Conservation (phyloP, 2,888 invertebrate genomes). For the Ennomos erosarius region DNA sequence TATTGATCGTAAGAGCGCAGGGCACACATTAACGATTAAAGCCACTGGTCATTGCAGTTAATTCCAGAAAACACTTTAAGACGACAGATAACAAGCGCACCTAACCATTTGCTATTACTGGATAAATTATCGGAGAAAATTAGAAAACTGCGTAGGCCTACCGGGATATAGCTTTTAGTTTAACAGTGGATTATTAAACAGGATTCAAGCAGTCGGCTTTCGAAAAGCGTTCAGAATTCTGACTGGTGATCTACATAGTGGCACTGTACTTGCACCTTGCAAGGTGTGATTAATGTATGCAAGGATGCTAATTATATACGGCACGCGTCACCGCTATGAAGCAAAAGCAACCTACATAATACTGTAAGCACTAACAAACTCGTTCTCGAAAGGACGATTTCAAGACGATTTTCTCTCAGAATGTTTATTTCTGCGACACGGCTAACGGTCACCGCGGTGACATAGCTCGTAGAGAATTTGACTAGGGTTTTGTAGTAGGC, state of each 20-base stretch:
- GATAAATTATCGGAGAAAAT: constrained; percentile 49
- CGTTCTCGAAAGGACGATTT: constrained; percentile 64
- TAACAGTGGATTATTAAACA: constrained; percentile 66
- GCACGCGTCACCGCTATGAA: constrained; percentile 56
- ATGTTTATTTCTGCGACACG: constrained; percentile 45
- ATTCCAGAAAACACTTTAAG: constrained; percentile 45
- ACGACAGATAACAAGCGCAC: constrained; percentile 53
- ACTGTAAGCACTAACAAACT: constrained; percentile 50
- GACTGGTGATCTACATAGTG: constrained; percentile 62
- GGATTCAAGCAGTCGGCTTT: constrained; percentile 65
- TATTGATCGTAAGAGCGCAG: constrained; percentile 25
- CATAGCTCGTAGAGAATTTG: constrained; percentile 65
- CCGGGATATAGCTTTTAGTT: constrained; percentile 68
- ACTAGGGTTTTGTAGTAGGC: constrained; percentile 61
- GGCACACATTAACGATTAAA: constrained; percentile 17
- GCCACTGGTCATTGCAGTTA: constrained; percentile 40
- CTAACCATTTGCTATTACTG: constrained; percentile 34
- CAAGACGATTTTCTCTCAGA: constrained; percentile 58
- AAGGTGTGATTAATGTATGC: constrained; percentile 66
- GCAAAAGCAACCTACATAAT: constrained; percentile 55
- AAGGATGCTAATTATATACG: constrained; percentile 77
- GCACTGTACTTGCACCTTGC: constrained; percentile 48
- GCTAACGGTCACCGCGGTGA: constrained; percentile 66
- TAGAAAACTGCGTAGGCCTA: constrained; percentile 61
- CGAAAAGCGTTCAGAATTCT: constrained; percentile 57